phyloP scores from a whole-genome alignment of 2,888 invertebrate species.

The Drosophila borborema region DNA sequence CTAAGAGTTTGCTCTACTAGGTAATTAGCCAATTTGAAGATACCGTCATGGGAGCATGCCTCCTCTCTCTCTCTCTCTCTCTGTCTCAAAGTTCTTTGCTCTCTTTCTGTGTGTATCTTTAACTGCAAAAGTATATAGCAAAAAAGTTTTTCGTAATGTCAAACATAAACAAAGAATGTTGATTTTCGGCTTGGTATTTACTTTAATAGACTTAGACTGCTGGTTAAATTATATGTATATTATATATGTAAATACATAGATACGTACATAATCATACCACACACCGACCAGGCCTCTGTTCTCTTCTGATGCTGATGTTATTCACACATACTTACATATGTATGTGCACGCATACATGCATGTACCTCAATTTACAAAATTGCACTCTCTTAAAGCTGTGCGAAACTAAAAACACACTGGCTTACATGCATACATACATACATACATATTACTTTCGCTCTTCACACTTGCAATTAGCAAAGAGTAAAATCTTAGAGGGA shows the following conservation, averaged over 20 bases:
- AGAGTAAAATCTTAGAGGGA: neutral
- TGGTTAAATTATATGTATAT: neutral
- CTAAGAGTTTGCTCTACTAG: conserved; percentile 44
- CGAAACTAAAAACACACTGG: neutral
- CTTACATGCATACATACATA: neutral
- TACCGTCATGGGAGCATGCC: conserved; percentile 36
- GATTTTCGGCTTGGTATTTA: conserved; percentile 33
- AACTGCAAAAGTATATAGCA: neutral
- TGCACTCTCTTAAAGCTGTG: neutral
- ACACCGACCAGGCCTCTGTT: no score
- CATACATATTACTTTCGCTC: neutral
- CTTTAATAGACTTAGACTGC: conserved; percentile 18
- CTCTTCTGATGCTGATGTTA: neutral
- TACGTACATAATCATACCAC: neutral
- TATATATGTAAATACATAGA: neutral
- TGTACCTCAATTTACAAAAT: no score
- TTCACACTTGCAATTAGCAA: neutral
- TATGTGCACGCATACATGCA: no score
- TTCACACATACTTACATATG: no score
- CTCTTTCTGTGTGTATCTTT: conserved; percentile 2
- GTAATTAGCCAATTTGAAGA: conserved; percentile 70
- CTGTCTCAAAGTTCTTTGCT: neutral
- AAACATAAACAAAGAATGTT: conserved; percentile 50
- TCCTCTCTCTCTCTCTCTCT: neutral
- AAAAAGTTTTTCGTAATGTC: conserved; percentile 63